Percentiles rank a stretch among this genome's conserved stretches.
Conservation (phyloP, 2,113 vertebrate genomes). For the Macaca nemestrina region DNA sequence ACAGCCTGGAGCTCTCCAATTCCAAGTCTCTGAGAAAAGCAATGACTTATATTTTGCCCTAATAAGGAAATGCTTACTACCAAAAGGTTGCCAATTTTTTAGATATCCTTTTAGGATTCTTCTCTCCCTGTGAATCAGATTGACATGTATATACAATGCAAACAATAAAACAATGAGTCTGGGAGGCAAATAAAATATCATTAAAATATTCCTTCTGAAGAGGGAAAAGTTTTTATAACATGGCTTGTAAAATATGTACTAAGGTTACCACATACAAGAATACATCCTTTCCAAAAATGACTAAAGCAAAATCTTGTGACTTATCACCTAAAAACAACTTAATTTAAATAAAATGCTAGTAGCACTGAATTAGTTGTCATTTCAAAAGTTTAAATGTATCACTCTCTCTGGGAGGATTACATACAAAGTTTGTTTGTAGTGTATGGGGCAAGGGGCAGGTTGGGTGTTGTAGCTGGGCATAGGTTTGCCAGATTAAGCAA, state of each 20-base stretch:
- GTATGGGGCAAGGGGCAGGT: neutral
- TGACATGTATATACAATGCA: neutral
- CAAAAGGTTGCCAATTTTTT: neutral
- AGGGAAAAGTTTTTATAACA: neutral
- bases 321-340: neutral
- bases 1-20: neutral
- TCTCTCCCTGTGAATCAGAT: neutral
- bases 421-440: neutral
- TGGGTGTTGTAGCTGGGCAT: neutral
- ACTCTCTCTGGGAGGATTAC: neutral
- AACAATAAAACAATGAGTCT: neutral
- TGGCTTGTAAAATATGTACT: constrained; percentile 6
- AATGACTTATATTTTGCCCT: constrained; percentile 12
- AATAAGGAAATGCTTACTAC: neutral
- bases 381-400: neutral
- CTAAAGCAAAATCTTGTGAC: constrained; percentile 12
- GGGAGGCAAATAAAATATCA: constrained; percentile 8
- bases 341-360: constrained; percentile 35
- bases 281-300: neutral
- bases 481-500: constrained; percentile 12
- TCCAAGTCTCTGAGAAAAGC: neutral
- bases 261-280: neutral
- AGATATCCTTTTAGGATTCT: neutral
- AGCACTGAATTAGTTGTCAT: constrained; percentile 6
- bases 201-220: constrained; percentile 8